These are phyloP conservation scores for Macrosteles quadrilineatus DNA, from an alignment of 1,140 invertebrate genomes.

Conservation along the genomic window DNA sequence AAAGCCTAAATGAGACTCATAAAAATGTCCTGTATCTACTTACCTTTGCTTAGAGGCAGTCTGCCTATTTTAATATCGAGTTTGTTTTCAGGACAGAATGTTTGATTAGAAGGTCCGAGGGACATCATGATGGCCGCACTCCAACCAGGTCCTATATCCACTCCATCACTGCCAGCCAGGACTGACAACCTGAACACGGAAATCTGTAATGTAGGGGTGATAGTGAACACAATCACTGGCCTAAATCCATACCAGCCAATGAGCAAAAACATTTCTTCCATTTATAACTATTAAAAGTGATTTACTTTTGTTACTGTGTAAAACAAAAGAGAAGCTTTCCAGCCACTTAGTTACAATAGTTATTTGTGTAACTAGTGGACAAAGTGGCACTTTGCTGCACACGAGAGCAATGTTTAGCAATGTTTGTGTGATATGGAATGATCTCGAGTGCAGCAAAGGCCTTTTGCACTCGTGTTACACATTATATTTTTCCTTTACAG, in stretches of 20 bases:
- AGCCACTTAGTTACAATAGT: no score
- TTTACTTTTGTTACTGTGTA: background rate
- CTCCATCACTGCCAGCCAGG: background rate
- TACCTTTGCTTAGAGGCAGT: background rate
- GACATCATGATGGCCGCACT: background rate
- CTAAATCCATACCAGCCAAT: background rate
- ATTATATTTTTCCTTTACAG: no score
- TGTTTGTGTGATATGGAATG: background rate
- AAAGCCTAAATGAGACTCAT: background rate
- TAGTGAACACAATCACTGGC: background rate
- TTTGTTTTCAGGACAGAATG: background rate
- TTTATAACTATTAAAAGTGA: background rate
- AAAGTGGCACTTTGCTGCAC: no score
- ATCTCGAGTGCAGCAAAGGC: no score
- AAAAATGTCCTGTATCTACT: background rate
- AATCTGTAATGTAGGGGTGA: background rate
- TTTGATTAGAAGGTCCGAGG: background rate
- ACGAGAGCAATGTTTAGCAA: no score
- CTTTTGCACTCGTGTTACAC: no score
- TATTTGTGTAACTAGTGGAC: no score
- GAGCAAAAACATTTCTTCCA: background rate
- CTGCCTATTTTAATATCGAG: background rate
- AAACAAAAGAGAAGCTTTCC: background rate
- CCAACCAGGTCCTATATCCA: background rate
- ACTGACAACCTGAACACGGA: slow-evolving; percentile 1